phyloP scores from a whole-genome alignment of 1,140 invertebrate species.

The Latrodectus geometricus region DNA sequence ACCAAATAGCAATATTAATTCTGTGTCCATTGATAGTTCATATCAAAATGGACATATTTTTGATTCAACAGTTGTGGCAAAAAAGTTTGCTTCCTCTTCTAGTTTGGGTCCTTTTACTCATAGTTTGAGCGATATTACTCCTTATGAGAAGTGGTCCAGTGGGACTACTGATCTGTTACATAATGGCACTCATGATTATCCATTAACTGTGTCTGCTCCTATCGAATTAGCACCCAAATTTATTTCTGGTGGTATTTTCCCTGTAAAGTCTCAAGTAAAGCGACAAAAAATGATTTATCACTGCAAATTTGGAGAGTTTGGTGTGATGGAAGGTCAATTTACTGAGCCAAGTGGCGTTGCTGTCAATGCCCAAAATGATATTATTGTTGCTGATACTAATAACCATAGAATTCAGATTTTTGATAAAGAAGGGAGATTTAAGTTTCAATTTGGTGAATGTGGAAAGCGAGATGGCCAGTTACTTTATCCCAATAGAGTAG shows the following conservation, averaged over 20 bases:
- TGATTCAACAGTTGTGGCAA: slow-evolving; percentile 82
- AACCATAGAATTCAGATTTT: slow-evolving; percentile 99
- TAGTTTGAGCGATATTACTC: slow-evolving; percentile 68
- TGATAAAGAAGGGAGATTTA: slow-evolving; percentile 98
- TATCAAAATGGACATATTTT: slow-evolving; percentile 72
- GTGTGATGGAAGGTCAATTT: slow-evolving; percentile 98
- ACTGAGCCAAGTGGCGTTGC: slow-evolving; percentile 99
- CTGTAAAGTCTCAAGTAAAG: slow-evolving; percentile 96
- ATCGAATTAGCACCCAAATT: slow-evolving; percentile 78
- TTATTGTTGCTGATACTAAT: slow-evolving; percentile 99
- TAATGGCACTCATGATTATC: slow-evolving; percentile 71
- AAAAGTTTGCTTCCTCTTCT: slow-evolving; percentile 84
- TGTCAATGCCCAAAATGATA: slow-evolving; percentile 98
- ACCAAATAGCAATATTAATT: slow-evolving; percentile 73
- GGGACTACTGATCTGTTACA: slow-evolving; percentile 82
- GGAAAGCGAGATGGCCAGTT: slow-evolving; percentile 92
- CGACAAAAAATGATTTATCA: slow-evolving; percentile 99
- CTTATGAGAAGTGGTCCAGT: slow-evolving; percentile 97
- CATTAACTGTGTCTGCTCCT: slow-evolving; percentile 23
- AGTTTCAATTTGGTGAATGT: slow-evolving; percentile 99
- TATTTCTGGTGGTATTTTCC: slow-evolving; percentile 86
- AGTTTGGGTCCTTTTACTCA: slow-evolving; percentile 79
- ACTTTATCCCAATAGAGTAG: slow-evolving; percentile 97
- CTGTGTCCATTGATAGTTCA: slow-evolving; percentile 28
- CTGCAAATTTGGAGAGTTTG: slow-evolving; percentile 99